A percentile compares a stretch with the other conserved stretches of the same genome.
These are phyloP conservation scores for Phytoseiulus persimilis DNA, from an alignment of 2,888 invertebrate genomes.

Conservation along the genomic window DNA sequence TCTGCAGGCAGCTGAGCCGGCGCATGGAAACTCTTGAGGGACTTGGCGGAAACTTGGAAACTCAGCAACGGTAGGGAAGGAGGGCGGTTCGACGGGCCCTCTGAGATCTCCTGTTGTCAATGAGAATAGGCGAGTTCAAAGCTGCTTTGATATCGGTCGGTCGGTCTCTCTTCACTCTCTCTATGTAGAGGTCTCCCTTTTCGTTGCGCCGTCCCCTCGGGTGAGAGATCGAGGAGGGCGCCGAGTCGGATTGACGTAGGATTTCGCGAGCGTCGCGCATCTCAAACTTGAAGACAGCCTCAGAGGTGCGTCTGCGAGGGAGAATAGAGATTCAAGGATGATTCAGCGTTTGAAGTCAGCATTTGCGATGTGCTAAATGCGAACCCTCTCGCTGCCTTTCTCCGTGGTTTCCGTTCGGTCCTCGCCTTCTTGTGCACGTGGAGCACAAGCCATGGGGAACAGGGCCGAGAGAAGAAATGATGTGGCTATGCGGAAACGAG, in stretches of 20 bases:
- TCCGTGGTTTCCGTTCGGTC: no score
- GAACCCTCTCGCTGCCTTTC: no score
- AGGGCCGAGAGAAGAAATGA: no score
- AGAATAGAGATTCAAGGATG: no score
- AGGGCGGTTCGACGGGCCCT: not conserved
- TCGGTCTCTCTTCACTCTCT: not conserved
- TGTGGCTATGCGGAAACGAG: no score
- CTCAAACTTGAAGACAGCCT: no score
- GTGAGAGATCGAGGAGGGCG: not conserved
- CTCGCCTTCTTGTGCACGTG: no score
- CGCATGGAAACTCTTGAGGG: constrained; percentile 5
- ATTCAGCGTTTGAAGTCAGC: no score
- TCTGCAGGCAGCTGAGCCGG: not conserved
- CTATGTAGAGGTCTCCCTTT: not conserved
- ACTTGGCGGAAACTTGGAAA: not conserved
- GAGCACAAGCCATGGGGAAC: no score
- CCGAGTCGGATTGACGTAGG: not conserved
- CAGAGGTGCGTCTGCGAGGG: no score
- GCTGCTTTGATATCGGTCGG: not conserved
- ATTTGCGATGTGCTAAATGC: no score
- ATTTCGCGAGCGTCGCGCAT: no score
- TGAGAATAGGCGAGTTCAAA: not conserved
- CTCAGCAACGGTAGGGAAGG: not conserved
- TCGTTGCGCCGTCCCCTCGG: not conserved
- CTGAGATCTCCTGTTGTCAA: not conserved